Base-by-base conservation (phyloP, 2,797 vertebrate genomes). In the Lacerta bilineata region DNA sequence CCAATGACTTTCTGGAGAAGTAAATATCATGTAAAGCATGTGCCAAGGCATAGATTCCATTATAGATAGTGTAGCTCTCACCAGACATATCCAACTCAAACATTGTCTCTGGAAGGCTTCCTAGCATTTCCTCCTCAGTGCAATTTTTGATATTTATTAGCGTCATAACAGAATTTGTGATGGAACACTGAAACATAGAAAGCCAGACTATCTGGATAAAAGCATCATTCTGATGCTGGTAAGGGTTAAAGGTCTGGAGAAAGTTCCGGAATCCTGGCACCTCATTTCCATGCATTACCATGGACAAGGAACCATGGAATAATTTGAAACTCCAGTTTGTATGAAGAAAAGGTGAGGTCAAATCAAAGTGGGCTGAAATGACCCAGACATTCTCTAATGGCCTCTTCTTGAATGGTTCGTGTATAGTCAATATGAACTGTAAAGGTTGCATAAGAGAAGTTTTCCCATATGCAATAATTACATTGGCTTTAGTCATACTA, bases 31-130 rank as follows among this genome's bases (percentile, higher is more conserved):
- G 59, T 39, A 92, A 76, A 78, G 88, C 89, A 87, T 74, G 59
- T 29, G 89, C 89, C 36, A 86, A 25, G 23, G 80, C 75, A 80
- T 72, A 71, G 3, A 84, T 69, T 36, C 87, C 61, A 64, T 69
- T 90, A 43, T 84, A 90, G 36, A 88, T 50, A 50, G 33, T 84
- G 39, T 90, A 90, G 72, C 43, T 87, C 4, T 29, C 6, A 2
- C 43, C 39, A 71, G 86, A 87, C 8, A 39, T 64, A 10, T 11
- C 75, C 66, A n/a, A 46, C 61, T 68, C 43, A 84, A 89, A 80
- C 41, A 61, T 17, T 3, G 75, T 11, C 10, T 79, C 25, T 25
- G 87, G 84, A n/a, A 87, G 69, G 20, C 39, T 69, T 15, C 69
- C 88, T 77, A 89, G 33, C 6, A 46, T 84, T 43, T 79, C 46